These are phyloP conservation scores for Drosophila rhopaloa DNA, from an alignment of 1,140 invertebrate genomes.

Conservation along the genomic window DNA sequence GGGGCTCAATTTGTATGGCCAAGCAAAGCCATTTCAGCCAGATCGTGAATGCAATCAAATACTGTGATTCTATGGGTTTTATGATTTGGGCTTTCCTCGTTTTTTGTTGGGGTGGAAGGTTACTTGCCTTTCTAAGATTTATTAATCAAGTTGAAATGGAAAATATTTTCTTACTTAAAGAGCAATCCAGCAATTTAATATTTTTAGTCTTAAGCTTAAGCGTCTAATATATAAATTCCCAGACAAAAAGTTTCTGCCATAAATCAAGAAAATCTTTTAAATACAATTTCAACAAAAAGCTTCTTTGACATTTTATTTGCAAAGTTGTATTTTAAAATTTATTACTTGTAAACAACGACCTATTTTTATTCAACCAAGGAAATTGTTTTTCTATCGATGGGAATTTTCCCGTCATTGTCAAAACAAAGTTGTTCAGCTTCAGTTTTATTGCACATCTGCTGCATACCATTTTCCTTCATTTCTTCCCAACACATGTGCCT, in stretches of 20 bases:
- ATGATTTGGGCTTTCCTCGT: neutral
- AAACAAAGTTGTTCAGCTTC: neutral
- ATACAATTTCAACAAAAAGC: too few species aligned
- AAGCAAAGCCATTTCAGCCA: constrained; percentile 1
- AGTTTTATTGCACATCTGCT: constrained; percentile 7
- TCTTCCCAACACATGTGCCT: constrained; percentile 10
- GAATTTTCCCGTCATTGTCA: neutral
- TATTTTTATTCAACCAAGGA: neutral
- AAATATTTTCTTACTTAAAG: too few species aligned
- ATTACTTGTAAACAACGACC: neutral
- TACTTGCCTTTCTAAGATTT: neutral
- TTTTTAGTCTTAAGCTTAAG: too few species aligned
- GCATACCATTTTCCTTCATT: constrained; percentile 1
- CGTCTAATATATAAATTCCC: too few species aligned
- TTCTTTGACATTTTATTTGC: too few species aligned
- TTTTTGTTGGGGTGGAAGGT: neutral
- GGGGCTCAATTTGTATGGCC: neutral
- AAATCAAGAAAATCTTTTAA: too few species aligned
- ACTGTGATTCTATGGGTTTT: neutral
- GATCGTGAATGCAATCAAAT: neutral
- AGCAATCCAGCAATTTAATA: too few species aligned
- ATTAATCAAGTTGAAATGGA: neutral
- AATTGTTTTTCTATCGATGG: neutral
- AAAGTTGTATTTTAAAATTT: neutral
- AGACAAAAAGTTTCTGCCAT: too few species aligned